Conservation (phyloP, 1,140 invertebrate species). For the Pomacea maculata region DNA sequence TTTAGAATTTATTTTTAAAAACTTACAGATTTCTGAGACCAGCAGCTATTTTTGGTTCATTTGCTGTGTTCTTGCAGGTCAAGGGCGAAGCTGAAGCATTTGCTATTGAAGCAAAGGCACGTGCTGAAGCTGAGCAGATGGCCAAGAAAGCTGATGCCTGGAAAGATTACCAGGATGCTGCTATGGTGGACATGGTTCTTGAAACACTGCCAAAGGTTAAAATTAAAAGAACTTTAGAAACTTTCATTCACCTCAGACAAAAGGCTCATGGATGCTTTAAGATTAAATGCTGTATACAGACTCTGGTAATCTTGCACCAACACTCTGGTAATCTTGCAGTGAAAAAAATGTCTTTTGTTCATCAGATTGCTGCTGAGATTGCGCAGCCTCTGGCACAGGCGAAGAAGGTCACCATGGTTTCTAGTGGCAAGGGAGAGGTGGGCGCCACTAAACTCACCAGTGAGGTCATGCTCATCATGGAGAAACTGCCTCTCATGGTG, state of each 20-base stretch:
- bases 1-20: too few relatives aligned
- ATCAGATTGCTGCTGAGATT: slow-evolving; percentile 91
- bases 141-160: slow-evolving; percentile 95
- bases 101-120: slow-evolving; percentile 92
- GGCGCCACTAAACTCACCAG: slow-evolving; percentile 93
- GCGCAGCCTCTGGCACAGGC: slow-evolving; percentile 91
- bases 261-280: too few relatives aligned
- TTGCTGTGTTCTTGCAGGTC: slow-evolving; percentile 45
- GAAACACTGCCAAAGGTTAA: slow-evolving; percentile 93
- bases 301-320: too few relatives aligned
- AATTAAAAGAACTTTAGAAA: too few relatives aligned
- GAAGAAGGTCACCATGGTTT: slow-evolving; percentile 95
- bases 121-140: slow-evolving; percentile 96
- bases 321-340: too few relatives aligned
- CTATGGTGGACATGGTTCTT: slow-evolving; percentile 97
- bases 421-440: slow-evolving; percentile 88
- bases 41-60: too few relatives aligned
- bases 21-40: too few relatives aligned
- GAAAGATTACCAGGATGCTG: slow-evolving; percentile 94
- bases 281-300: too few relatives aligned
- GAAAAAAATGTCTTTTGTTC: background rate
- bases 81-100: slow-evolving; percentile 91
- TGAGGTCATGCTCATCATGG: slow-evolving; percentile 92
- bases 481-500: slow-evolving; percentile 88
- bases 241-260: too few relatives aligned